Percentiles rank a stretch among this genome's conserved stretches.
Evolutionary conservation across 2,888 invertebrate species (phyloP).

Genomic region (Xylota segnis): DNA sequence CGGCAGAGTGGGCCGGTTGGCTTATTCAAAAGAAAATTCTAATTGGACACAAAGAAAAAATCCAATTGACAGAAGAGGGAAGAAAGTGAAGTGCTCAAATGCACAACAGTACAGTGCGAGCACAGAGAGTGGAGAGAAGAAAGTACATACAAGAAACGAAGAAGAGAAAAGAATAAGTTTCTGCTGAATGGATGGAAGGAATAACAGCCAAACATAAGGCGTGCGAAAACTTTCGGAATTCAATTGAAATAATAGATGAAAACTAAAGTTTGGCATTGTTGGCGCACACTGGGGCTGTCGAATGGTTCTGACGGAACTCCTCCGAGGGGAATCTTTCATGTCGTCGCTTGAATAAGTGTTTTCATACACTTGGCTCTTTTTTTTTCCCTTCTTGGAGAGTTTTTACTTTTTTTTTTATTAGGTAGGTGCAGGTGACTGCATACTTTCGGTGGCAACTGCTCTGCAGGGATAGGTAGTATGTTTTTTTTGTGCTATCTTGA

Average conservation of each 20-base stretch:
- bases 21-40: slow-evolving; percentile 64
- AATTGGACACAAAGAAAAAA: slow-evolving; percentile 73
- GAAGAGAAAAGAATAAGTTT: slow-evolving; percentile 52
- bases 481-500: too few relatives aligned
- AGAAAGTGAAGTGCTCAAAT: slow-evolving; percentile 61
- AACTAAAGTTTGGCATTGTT: slow-evolving; percentile 40
- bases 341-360: neutral
- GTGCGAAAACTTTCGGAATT: slow-evolving; percentile 73
- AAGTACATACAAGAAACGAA: neutral
- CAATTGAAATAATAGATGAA: slow-evolving; percentile 60
- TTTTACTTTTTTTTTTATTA: neutral
- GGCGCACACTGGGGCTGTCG: slow-evolving; percentile 12
- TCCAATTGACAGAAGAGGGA: slow-evolving; percentile 41
- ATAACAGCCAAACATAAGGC: slow-evolving; percentile 63
- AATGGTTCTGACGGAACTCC: slow-evolving; percentile 1
- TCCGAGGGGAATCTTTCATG: neutral
- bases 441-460: slow-evolving; percentile 14
- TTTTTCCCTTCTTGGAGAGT: slow-evolving; percentile 1
- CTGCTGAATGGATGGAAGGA: slow-evolving; percentile 42
- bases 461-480: too few relatives aligned
- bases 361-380: slow-evolving; percentile 1
- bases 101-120: slow-evolving; percentile 32
- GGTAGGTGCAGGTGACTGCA: too few relatives aligned
- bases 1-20: slow-evolving; percentile 34
- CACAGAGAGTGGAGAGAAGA: slow-evolving; percentile 25